Percentiles rank a stretch among this genome's conserved stretches.
Conservation (phyloP, 1,140 invertebrate genomes). For the Cydia strobilella region DNA sequence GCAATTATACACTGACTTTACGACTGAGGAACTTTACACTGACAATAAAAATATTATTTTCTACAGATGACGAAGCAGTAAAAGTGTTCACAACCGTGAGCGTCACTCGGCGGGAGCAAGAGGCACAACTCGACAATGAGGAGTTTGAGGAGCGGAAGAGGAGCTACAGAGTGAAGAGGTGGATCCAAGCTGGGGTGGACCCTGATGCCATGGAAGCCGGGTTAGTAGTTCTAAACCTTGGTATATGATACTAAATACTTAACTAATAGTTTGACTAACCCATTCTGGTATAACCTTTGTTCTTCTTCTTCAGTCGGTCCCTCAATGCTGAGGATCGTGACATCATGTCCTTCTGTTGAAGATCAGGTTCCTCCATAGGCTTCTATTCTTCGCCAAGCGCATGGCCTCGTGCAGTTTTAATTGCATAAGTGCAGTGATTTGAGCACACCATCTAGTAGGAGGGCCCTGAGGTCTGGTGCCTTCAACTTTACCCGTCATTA, state of each 20-base stretch:
- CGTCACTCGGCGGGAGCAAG: conserved; percentile 93
- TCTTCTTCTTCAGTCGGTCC: no score
- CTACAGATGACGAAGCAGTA: conserved; percentile 89
- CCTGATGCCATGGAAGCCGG: conserved; percentile 87
- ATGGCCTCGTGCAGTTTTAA: no score
- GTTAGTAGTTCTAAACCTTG: conserved; percentile 52
- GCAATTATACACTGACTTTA: no score
- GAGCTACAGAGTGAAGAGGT: conserved; percentile 93
- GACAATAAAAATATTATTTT: conserved; percentile 23
- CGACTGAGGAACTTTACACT: not conserved
- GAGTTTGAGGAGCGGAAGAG: conserved; percentile 94
- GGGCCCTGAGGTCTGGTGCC: no score
- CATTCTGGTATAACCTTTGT: not conserved
- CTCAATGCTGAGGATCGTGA: no score
- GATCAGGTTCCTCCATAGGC: no score
- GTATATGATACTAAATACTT: no score
- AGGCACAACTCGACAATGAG: conserved; percentile 94
- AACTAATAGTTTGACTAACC: not conserved
- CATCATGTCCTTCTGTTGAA: no score
- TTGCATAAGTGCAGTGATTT: no score
- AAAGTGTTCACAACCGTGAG: conserved; percentile 95
- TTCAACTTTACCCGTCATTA: no score
- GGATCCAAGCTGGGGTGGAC: conserved; percentile 91
- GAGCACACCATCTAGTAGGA: no score
- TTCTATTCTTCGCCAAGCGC: no score